Base-by-base conservation (phyloP, 1,140 invertebrate species). In the Drosophila repleta region DNA sequence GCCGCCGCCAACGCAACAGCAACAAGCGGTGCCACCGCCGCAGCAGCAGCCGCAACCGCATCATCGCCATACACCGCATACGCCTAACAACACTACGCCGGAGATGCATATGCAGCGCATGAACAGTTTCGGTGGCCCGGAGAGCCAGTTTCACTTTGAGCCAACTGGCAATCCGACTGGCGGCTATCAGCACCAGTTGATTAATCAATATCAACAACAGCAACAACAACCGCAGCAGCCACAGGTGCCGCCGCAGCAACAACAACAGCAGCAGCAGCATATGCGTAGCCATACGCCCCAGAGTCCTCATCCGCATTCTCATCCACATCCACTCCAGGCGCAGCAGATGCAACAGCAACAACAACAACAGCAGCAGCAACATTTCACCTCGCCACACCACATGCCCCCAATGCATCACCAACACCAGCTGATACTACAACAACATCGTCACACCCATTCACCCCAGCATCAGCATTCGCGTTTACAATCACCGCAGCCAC, bases 61-160 rank as follows among this genome's bases (percentile, higher is more conserved):
- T 49, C 78, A 79, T 61, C 79, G 74, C 45, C 70, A 68, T 68
- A 70, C 63, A 26, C 80, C 68, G 8, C 76, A 76, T 52, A 72
- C 76, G 29, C 74, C 77, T 4, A 66, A 85, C 13, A 73, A 71
- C n/a, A 79, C 43, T 6, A 52, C 83, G 11, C 67, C 61, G 17
- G 83, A 87, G 20, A 11, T 87, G 53, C 83, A 87, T 57, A 29
- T 87, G 57, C 83, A 87, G 46, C 74, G 89, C 1, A 83, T 91
- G 62, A 91, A 91, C 48, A 91, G 76, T 24, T 91, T 91, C 60
- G 85, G 76, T 26, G 74, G 53, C 0, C 89, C 64, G 45, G 90
- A 91, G 45, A 79, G 63, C n/a, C 90, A 90, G 41, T 91, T 90
- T 57, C 87, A 91, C 65, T 91, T 91, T 45, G 90, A 91, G 60